Base-by-base conservation (phyloP, 2,888 invertebrate genomes). In the Phengaris alcon region DNA sequence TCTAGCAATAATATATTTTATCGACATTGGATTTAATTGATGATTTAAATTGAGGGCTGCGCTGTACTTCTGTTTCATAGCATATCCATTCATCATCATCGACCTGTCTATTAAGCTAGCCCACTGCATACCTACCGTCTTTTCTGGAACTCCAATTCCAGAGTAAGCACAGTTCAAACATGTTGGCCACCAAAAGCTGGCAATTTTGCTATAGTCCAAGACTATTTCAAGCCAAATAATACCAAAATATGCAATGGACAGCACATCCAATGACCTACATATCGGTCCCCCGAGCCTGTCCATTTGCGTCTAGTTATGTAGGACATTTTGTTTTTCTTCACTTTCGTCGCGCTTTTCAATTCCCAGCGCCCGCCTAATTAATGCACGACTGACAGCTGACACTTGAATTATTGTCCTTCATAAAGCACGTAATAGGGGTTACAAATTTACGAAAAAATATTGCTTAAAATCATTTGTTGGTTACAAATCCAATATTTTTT, bases 311-410 rank as follows among this genome's bases (percentile, higher is more conserved):
- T 81, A 78, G 76, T 78, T 82, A 84, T 84, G 80, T 78, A 80
- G 78, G 79, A 80, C 81, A 80, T 78, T 80, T 79, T 82, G 76
- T 78, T 77, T 79, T 81, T 81, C 80, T 81, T 84, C 81, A 85
- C 84, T 86, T 84, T 79, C 77, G 82, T 84, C 84, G 84, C 84
- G 85, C 87, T 84, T 86, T 83, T 79, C 79, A 85, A 88, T 85
- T 86, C 89, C 88, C 89, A 86, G 85, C 84, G 85, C 88, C 79
- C 77, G 51, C 76, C 82, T 85, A 84, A 84, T 84, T 80, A 85
- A 84, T 77, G 76, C 77, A 78, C 81, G 82, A 82, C 81, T 78
- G 79, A 78, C 79, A 78, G 75, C 76, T 79, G 80, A 78, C 79
- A 78, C 69, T 79, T 79, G 74, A 77, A 77, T 80, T 81, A 84